Evolutionary conservation across 2,797 vertebrate genomes (phyloP).

Genomic region (Rachycentron canadum): DNA sequence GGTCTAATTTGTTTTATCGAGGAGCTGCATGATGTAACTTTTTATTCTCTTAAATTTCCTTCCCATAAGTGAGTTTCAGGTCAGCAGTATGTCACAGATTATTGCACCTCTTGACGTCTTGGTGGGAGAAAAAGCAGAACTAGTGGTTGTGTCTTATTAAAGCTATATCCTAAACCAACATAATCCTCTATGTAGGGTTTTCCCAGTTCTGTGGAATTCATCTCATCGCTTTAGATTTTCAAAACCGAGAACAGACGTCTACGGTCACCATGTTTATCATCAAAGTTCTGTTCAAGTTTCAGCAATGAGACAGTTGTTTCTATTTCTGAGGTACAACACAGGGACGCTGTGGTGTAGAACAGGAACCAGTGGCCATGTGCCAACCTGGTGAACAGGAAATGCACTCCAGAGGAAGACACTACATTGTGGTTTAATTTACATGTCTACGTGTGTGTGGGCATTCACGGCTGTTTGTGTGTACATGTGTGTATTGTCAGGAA

Average conservation of each 20-base stretch:
- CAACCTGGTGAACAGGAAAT: slow-evolving; percentile 73
- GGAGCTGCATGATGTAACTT: slow-evolving; percentile 43
- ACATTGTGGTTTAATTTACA: slow-evolving; percentile 61
- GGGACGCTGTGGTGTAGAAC: slow-evolving; percentile 56
- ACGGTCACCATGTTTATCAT: slow-evolving; percentile 21
- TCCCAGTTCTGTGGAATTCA: slow-evolving; percentile 62
- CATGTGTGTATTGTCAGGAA: slow-evolving; percentile 23
- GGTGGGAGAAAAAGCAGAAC: slow-evolving; percentile 38
- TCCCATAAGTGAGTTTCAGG: slow-evolving; percentile 35
- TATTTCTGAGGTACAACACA: slow-evolving; percentile 16
- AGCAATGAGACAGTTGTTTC: slow-evolving; percentile 40
- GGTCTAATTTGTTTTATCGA: slow-evolving; percentile 49
- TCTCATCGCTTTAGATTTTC: slow-evolving; percentile 30
- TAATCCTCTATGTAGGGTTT: slow-evolving; percentile 57
- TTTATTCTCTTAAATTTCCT: slow-evolving; percentile 52
- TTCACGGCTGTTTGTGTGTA: slow-evolving; percentile 29
- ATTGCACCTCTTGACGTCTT: slow-evolving; percentile 40
- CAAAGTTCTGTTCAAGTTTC: slow-evolving; percentile 33
- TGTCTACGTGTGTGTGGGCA: slow-evolving; percentile 29
- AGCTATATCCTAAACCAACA: slow-evolving; percentile 47
- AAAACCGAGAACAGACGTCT: slow-evolving; percentile 12
- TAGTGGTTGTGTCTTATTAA: slow-evolving; percentile 51
- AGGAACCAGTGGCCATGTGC: slow-evolving; percentile 50
- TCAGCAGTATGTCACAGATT: slow-evolving; percentile 42
- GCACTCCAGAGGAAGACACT: slow-evolving; percentile 75